Conservation (phyloP, 2,113 vertebrate genomes). For the Albula goreensis region DNA sequence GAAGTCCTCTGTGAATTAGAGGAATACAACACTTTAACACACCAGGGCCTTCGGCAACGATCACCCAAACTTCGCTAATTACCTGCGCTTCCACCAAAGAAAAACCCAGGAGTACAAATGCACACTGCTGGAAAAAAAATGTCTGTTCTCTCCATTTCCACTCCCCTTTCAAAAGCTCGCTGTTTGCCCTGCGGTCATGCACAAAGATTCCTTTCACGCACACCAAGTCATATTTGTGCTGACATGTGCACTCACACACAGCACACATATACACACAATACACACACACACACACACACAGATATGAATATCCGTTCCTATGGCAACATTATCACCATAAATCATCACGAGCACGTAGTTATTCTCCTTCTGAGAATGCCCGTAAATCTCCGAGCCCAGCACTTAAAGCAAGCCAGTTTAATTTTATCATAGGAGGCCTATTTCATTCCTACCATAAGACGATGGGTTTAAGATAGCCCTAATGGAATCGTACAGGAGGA, state of each 20-base stretch:
- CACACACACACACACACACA: background rate
- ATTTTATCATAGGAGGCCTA: background rate
- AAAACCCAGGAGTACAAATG: constrained; percentile 2
- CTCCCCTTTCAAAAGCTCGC: background rate
- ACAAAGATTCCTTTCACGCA: background rate
- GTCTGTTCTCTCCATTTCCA: background rate
- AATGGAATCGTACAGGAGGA: background rate
- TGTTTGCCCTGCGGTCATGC: constrained; percentile 9
- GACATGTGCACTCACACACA: too few relatives aligned
- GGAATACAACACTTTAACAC: background rate
- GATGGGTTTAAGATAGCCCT: background rate
- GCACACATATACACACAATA: background rate
- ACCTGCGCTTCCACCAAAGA: background rate
- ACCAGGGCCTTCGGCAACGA: background rate
- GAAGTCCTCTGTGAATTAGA: constrained; percentile 3
- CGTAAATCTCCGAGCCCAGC: background rate
- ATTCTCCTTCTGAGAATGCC: background rate
- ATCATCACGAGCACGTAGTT: background rate
- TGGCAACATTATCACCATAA: background rate
- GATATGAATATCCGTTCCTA: background rate
- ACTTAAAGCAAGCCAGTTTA: background rate
- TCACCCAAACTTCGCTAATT: background rate
- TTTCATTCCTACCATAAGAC: background rate
- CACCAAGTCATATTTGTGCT: background rate
- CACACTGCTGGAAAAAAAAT: too few relatives aligned